Percentiles rank a stretch among this genome's conserved stretches.
Evolutionary conservation across 2,888 invertebrate species (phyloP).

Genomic region (Athalia circularis): DNA sequence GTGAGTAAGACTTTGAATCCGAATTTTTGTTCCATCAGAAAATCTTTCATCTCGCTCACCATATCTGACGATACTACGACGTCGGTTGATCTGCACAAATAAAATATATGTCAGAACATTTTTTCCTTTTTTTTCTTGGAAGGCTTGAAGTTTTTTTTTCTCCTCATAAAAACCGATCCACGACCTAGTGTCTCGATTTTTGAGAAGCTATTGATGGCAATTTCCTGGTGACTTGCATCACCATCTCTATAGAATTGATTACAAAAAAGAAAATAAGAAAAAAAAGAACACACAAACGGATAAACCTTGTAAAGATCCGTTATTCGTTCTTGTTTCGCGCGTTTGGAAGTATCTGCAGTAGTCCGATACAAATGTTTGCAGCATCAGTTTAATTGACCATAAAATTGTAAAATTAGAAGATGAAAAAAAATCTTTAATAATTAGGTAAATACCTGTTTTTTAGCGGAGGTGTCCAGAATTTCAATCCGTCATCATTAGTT

Average conservation of each 20-base stretch:
- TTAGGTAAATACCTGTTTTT: constrained; percentile 67
- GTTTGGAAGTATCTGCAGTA: background rate
- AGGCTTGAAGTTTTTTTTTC: background rate
- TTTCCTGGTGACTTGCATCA: background rate
- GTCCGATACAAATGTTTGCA: background rate
- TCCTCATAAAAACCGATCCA: background rate
- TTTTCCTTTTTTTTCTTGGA: background rate
- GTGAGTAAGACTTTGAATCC: constrained; percentile 82
- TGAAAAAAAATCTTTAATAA: background rate
- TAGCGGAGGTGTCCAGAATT: constrained; percentile 79
- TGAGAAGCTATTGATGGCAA: background rate
- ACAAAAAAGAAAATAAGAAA: no score
- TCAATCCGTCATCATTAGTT: constrained; percentile 75
- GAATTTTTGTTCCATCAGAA: constrained; percentile 79
- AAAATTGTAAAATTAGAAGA: constrained; percentile 32
- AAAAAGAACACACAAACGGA: background rate
- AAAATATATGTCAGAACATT: background rate
- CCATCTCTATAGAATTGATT: background rate
- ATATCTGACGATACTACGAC: constrained; percentile 84
- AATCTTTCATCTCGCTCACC: constrained; percentile 77
- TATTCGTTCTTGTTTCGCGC: constrained; percentile 39
- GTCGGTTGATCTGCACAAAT: constrained; percentile 76
- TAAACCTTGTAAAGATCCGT: constrained; percentile 32
- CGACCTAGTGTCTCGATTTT: no score
- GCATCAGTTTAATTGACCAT: no score